Evolutionary conservation across 2,888 invertebrate species (phyloP).

Genomic region (Drosophila conformis): DNA sequence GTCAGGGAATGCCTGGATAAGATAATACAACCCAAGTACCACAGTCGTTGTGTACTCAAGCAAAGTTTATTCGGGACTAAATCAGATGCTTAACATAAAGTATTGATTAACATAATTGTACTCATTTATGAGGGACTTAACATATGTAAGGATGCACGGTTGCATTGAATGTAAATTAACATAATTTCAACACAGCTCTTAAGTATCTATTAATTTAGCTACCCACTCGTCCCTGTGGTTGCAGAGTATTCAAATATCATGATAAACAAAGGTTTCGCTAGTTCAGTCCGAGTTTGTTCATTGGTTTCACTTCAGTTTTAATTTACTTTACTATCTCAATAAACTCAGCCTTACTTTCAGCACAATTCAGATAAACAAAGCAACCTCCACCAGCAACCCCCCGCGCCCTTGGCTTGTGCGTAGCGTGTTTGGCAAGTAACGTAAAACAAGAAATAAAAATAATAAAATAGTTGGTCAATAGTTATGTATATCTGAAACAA

Average conservation of each 20-base stretch:
- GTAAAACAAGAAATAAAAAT: constrained; percentile 3
- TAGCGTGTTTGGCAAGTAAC: constrained; percentile 31
- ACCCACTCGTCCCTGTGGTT: neutral
- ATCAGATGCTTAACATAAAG: no score
- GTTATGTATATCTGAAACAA: constrained; percentile 60
- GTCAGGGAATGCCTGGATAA: no score
- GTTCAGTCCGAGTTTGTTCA: constrained; percentile 33
- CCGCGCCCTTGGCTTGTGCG: constrained; percentile 3
- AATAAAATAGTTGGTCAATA: constrained; percentile 57
- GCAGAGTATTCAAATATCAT: constrained; percentile 3
- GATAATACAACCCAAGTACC: no score
- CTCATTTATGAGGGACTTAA: no score
- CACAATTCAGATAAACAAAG: neutral
- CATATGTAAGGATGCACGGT: no score
- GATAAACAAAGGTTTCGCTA: constrained; percentile 48
- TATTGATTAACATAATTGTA: no score
- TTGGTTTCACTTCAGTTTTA: constrained; percentile 47
- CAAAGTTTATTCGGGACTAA: no score
- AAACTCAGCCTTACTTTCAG: constrained; percentile 10
- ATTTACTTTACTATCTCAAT: constrained; percentile 21
- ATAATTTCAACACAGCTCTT: no score
- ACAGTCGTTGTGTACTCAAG: no score
- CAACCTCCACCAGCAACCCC: neutral
- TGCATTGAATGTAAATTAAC: no score
- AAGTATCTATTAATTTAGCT: neutral